Evolutionary conservation across 2,797 vertebrate genomes (phyloP).

Genomic region (Bovichtus variegatus): DNA sequence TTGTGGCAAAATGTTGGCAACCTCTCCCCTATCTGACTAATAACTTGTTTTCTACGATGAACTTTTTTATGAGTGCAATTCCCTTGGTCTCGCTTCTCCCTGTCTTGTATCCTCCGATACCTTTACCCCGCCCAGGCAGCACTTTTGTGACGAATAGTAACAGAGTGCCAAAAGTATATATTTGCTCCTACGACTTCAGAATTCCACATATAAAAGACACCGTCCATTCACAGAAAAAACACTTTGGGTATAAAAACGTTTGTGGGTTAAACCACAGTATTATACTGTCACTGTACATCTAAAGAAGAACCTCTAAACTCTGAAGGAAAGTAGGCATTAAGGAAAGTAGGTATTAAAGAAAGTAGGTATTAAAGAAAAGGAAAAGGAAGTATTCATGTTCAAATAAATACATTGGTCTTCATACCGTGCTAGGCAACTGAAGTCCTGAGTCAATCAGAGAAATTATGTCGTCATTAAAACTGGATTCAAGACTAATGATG

Average conservation of each 20-base stretch:
- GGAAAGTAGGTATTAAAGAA: too few relatives aligned
- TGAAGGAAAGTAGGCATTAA: too few relatives aligned
- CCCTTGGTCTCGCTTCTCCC: conserved; percentile 46
- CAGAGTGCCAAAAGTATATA: conserved; percentile 78
- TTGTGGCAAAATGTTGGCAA: conserved; percentile 13
- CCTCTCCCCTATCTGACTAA: neutral
- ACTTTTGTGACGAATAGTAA: conserved; percentile 76
- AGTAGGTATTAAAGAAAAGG: too few relatives aligned
- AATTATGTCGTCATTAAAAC: conserved; percentile 95
- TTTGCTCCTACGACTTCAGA: conserved; percentile 71
- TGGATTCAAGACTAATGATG: conserved; percentile 96
- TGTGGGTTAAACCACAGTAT: neutral
- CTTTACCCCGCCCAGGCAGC: conserved; percentile 72
- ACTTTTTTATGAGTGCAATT: conserved; percentile 41
- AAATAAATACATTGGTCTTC: conserved; percentile 44
- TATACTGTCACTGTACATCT: neutral
- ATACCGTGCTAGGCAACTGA: conserved; percentile 92
- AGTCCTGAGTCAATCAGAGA: conserved; percentile 90
- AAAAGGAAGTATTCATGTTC: conserved; percentile 8
- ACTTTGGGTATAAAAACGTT: neutral
- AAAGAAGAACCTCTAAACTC: conserved; percentile 4
- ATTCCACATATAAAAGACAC: conserved; percentile 70
- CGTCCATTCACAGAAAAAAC: conserved; percentile 40
- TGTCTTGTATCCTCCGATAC: conserved; percentile 41
- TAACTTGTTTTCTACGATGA: conserved; percentile 17